Base-by-base conservation (phyloP, 2,113 vertebrate genomes). In the Rhabdornis inornatus region DNA sequence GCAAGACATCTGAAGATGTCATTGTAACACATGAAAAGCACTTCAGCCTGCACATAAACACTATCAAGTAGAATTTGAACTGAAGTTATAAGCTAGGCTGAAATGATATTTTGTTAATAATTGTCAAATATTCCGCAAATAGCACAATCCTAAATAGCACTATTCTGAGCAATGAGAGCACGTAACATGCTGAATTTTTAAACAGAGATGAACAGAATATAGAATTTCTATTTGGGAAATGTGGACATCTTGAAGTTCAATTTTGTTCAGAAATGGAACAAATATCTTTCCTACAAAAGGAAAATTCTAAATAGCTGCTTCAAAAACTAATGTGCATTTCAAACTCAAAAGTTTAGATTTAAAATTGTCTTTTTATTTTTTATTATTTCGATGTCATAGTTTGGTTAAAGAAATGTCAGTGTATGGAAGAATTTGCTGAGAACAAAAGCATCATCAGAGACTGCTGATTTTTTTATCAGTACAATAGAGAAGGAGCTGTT, bases 31-130 rank as follows among this genome's bases (percentile, higher is more conserved):
- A 90, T 94, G 94, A 96, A 94, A 96, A 96, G 93, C 92, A 82
- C 72, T 95, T 91, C 95, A 95, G 79, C 83, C 92, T 60, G 89
- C 92, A 95, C 83, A 93, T 96, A 96, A 96, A 95, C 94, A 92
- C 79, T 88, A 91, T 95, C 90, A 96, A 93, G 83, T 42, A 69
- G 90, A 87, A 90, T 94, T 80, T 83, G 45, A 95, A 84, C 89
- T 90, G 95, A 96, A 94, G 93, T 93, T 96, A 96, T 94, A 95
- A 95, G 92, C 83, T 74, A 71, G 68, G 74, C 69, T 96, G 96
- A 97, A 96, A 95, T 88, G 86, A 96, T 96, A 94, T 91, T 95
- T 96, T 95, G 91, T 90, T 96, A 95, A 95, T 95, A 94, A 95
- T 96, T 97, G 92, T 95, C 96, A 95, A 90, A 95, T 94, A 93